Evolutionary conservation across 1,140 invertebrate species (phyloP), one percentile per base, ranked within the genome.

Genomic region (Anastatus disparis): DNA sequence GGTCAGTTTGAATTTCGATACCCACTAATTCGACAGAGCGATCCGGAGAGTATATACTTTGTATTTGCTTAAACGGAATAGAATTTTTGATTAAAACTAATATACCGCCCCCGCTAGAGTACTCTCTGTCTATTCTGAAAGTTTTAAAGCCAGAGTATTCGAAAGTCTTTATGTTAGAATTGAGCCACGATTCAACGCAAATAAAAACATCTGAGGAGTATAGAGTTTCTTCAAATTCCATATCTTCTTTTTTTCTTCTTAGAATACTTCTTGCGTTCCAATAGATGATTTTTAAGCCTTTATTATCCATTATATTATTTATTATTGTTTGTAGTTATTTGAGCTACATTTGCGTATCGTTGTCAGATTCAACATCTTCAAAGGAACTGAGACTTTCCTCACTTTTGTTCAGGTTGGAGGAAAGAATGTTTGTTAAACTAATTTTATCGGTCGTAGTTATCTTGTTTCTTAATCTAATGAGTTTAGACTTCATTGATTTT

Each of bases 31-130:
- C 64, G 6, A 67, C 50, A 8, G 50, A 7, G 8, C 15, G n/a
- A 22, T 48, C 20, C 0, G 64, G 38, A 17, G 17, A 24, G 10
- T 1, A 3, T 17, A 63, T n/a, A 29, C 55, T 48, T 7, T 44
- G 13, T 4, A 68, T 58, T 58, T 55, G 52, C 27, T n/a, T 7
- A 50, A 26, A 73, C 2, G n/a, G 31, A 6, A 70, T n/a, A 17
- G 53, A 46, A 2, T 50, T 40, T 52, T 55, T n/a, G 10, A 70
- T 46, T 6, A 59, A 50, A 13, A 53, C 29, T 1, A 61, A 4
- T 15, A 73, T 69, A 20, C 71, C 72, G 29, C 67, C 61, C 22
- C 66, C 72, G 35, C 38, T n/a, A 20, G 56, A 24, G 35, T 69
- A n/a, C 4, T 20, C 0, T 35, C 59, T n/a, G 42, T 73, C 71